Evolutionary conservation across 1,140 invertebrate genomes (phyloP).

Genomic region (Chironomus tepperi): DNA sequence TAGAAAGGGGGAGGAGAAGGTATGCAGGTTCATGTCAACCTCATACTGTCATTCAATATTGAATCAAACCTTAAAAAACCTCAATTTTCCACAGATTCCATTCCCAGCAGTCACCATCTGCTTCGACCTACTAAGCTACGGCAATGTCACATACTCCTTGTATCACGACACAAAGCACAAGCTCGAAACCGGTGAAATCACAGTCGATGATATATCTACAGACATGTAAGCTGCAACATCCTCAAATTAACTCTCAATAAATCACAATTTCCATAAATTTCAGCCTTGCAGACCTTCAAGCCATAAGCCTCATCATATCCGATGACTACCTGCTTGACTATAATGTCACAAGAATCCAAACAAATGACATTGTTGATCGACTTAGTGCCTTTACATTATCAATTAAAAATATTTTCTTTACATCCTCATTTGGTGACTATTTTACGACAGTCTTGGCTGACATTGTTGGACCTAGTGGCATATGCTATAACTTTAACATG

Average conservation of each 20-base stretch:
- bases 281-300: not conserved
- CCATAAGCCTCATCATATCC: not conserved
- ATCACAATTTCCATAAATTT: not conserved
- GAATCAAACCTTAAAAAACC: too few relatives aligned
- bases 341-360: not conserved
- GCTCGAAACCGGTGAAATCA: not conserved
- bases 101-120: not conserved
- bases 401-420: not conserved
- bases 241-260: too few relatives aligned
- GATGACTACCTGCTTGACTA: not conserved
- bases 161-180: not conserved
- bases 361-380: not conserved
- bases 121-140: not conserved
- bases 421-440: not conserved
- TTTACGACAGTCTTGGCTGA: not conserved
- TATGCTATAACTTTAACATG: not conserved
- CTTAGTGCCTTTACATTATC: not conserved
- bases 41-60: too few relatives aligned
- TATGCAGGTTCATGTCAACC: too few relatives aligned
- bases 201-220: not conserved
- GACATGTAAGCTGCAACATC: not conserved
- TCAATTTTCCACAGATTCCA: not conserved
- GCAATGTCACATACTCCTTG: not conserved
- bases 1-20: too few relatives aligned
- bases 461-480: not conserved